These are phyloP conservation scores for Drosophila bocqueti DNA, from an alignment of 1,140 invertebrate genomes.

Conservation along the genomic window DNA sequence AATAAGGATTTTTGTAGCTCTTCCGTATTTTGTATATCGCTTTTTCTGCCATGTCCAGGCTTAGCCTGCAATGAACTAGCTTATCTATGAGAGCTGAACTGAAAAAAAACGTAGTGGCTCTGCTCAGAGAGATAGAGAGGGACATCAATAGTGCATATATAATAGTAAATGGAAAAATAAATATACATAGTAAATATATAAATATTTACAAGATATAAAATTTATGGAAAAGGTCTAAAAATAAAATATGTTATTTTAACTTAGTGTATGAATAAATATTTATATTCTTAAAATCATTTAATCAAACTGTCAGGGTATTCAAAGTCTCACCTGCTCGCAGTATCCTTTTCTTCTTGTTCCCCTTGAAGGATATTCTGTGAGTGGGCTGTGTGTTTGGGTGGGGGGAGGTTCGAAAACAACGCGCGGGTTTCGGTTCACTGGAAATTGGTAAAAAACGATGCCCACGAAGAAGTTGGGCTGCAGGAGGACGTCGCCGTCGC, in stretches of 20 bases:
- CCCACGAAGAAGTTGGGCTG: slow-evolving; percentile 52
- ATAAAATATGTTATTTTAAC: neutral
- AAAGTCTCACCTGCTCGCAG: neutral
- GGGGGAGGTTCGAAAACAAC: slow-evolving; percentile 58
- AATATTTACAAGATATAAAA: neutral
- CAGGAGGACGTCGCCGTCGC: slow-evolving; percentile 60
- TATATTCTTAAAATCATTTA: neutral
- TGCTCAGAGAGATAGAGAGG: no score
- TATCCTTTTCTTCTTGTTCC: neutral
- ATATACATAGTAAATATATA: no score
- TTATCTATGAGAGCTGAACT: no score
- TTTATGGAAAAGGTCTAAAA: neutral
- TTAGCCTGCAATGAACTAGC: no score
- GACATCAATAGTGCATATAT: no score
- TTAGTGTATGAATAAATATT: no score
- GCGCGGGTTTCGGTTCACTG: slow-evolving; percentile 79
- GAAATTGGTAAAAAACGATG: slow-evolving; percentile 73
- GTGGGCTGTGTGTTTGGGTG: slow-evolving; percentile 1
- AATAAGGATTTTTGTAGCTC: no score
- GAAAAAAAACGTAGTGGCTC: no score
- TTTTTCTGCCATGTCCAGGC: no score
- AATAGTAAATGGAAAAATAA: no score
- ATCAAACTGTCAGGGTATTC: neutral
- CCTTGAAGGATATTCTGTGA: slow-evolving; percentile 13
- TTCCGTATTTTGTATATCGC: no score